Evolutionary conservation across 2,797 vertebrate species (phyloP).

Genomic region (Oceanodroma leucorhoa): DNA sequence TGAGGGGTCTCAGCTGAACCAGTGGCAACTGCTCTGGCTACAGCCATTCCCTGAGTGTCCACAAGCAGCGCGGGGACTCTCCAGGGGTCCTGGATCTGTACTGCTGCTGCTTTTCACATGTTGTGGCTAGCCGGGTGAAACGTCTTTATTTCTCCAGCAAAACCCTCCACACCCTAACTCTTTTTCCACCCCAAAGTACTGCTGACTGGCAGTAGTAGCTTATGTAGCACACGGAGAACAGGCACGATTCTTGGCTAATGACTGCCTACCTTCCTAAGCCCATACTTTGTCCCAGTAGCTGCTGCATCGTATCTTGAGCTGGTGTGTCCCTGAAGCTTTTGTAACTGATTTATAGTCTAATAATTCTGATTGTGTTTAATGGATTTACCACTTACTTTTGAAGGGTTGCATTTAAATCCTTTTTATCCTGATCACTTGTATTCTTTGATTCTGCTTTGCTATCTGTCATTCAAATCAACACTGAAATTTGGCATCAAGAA

Average conservation of each 20-base stretch:
- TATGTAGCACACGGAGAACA: fast-evolving
- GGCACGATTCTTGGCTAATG: neutral
- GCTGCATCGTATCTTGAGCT: neutral
- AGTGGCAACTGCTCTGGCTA: neutral
- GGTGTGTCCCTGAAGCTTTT: neutral
- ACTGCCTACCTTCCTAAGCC: neutral
- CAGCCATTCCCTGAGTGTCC: neutral
- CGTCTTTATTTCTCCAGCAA: neutral
- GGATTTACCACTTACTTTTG: neutral
- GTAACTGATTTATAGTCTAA: neutral
- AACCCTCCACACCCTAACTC: neutral
- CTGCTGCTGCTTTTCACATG: neutral
- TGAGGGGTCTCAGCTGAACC: neutral
- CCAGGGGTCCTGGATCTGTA: neutral
- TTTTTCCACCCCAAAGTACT: neutral
- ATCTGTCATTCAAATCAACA: neutral
- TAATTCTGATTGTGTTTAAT: neutral
- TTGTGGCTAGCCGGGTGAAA: neutral
- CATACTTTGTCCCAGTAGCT: neutral
- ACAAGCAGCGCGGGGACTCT: fast-evolving
- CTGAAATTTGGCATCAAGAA: neutral
- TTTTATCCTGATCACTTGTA: neutral
- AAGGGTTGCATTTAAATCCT: neutral
- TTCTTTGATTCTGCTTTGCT: neutral
- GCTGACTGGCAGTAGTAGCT: neutral